Evolutionary conservation across 2,888 invertebrate genomes (phyloP).

Genomic region (Drosophila limbata): DNA sequence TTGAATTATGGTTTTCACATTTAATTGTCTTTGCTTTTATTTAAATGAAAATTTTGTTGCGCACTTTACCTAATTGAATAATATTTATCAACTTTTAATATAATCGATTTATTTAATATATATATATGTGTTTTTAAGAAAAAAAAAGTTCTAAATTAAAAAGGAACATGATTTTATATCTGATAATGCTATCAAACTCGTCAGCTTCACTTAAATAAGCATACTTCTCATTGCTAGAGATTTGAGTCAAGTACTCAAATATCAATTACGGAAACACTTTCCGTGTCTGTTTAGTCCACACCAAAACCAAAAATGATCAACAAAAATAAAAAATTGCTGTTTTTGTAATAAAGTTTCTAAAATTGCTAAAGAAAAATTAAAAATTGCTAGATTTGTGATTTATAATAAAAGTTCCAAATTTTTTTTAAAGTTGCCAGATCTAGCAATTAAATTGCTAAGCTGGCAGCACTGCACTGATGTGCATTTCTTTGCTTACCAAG

Average conservation of each 20-base stretch:
- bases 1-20: slow-evolving; percentile 3
- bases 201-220: too few relatives aligned
- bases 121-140: not conserved
- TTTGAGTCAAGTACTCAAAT: slow-evolving; percentile 1
- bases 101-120: not conserved
- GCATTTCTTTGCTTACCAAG: not conserved
- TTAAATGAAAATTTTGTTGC: not conserved
- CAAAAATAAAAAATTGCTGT: too few relatives aligned
- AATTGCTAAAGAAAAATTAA: too few relatives aligned
- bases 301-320: too few relatives aligned
- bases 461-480: too few relatives aligned
- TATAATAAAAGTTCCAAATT: too few relatives aligned
- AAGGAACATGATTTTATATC: not conserved
- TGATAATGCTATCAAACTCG: not conserved
- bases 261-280: not conserved
- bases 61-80: not conserved
- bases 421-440: too few relatives aligned
- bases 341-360: too few relatives aligned
- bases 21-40: not conserved
- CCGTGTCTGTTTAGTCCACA: not conserved
- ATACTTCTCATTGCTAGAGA: not conserved
- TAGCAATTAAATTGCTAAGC: too few relatives aligned
- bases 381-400: too few relatives aligned
- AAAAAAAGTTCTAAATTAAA: not conserved
- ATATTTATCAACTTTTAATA: not conserved